Evolutionary conservation across 64 coral and sea anemone genomes (phyloP).

Genomic region (Porites lutea): DNA sequence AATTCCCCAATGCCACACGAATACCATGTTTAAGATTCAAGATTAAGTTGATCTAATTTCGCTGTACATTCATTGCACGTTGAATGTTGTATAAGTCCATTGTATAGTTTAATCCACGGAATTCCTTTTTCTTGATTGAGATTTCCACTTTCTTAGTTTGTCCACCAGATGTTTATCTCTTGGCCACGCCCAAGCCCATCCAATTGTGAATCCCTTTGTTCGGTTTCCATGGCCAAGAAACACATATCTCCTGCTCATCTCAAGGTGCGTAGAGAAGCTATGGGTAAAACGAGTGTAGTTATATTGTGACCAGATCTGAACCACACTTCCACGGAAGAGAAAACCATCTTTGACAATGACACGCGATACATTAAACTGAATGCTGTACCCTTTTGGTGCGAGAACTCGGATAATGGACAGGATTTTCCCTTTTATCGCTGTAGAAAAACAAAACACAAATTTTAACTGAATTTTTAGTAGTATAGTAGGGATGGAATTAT

Average conservation of each 20-base stretch:
- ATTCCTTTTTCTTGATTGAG: not conserved
- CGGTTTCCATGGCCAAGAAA: constrained; percentile 1
- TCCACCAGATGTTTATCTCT: not conserved
- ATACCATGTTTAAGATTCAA: too few relatives aligned
- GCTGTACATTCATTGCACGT: not conserved
- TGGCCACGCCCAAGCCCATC: not conserved
- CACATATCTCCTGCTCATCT: not conserved
- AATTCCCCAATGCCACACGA: too few relatives aligned
- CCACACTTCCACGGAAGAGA: not conserved
- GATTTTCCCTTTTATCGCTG: constrained; percentile 15
- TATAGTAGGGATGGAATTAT: too few relatives aligned
- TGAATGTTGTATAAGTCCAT: not conserved
- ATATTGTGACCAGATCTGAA: constrained; percentile 6
- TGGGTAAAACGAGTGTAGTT: not conserved
- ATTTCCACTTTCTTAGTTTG: constrained; percentile 1
- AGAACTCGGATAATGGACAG: not conserved
- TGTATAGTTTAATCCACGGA: not conserved
- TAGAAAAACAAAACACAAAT: not conserved
- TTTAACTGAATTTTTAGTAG: too few relatives aligned
- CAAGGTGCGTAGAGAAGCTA: not conserved
- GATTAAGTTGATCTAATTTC: too few relatives aligned
- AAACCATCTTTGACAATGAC: not conserved
- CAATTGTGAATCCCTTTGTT: not conserved
- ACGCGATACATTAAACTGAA: constrained; percentile 22
- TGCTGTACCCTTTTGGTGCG: not conserved